These are phyloP conservation scores for Burhinus bistriatus DNA, from an alignment of 2,113 vertebrate species.

Conservation along the genomic window DNA sequence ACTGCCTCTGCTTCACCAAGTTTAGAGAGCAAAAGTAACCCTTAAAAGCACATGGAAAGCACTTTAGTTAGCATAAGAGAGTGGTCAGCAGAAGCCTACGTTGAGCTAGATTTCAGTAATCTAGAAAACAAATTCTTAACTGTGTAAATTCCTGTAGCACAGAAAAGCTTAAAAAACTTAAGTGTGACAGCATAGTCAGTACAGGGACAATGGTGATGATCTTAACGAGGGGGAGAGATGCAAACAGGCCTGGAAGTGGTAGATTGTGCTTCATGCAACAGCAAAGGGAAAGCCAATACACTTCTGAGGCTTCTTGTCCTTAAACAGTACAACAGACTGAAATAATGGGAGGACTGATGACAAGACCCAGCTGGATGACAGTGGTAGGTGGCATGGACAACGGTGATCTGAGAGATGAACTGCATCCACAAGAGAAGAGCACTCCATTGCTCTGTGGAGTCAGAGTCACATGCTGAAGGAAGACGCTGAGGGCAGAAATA, in stretches of 20 bases:
- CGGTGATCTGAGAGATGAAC: neutral
- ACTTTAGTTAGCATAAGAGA: neutral
- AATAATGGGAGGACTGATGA: neutral
- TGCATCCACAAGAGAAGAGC: neutral
- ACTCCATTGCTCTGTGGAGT: neutral
- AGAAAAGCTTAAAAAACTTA: neutral
- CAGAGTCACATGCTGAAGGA: neutral
- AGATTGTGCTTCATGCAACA: neutral
- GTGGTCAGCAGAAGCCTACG: neutral
- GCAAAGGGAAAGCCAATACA: neutral
- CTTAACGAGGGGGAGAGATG: neutral
- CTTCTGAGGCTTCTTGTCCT: neutral
- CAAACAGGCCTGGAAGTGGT: neutral
- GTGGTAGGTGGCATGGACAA: neutral
- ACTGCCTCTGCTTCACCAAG: neutral
- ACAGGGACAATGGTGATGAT: neutral
- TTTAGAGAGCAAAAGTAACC: neutral
- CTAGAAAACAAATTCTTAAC: neutral
- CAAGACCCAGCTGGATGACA: neutral
- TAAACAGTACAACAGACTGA: neutral
- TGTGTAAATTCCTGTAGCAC: neutral
- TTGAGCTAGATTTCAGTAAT: neutral
- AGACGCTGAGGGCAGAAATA: neutral
- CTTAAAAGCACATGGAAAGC: neutral
- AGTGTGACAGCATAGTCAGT: neutral